Evolutionary conservation across 2,113 vertebrate species (phyloP).

Genomic region (Synodontis membranacea): DNA sequence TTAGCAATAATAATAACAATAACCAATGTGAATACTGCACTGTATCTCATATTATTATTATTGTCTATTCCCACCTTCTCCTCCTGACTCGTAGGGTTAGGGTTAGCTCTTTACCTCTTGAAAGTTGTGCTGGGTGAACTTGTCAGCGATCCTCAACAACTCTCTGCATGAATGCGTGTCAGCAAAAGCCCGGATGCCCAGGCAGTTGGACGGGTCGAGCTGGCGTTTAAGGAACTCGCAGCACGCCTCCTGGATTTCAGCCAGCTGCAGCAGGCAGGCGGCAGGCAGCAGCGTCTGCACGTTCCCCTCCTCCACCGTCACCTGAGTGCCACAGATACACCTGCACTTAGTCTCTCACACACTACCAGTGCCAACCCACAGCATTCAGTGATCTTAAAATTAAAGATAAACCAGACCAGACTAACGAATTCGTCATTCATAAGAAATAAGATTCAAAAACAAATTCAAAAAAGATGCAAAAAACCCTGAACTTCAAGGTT

Average conservation of each 20-base stretch:
- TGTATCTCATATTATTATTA: neutral
- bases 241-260: conserved; percentile 98
- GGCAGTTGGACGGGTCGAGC: conserved; percentile 95
- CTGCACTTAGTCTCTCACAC: neutral
- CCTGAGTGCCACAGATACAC: conserved; percentile 61
- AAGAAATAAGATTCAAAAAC: neutral
- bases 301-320: conserved; percentile 97
- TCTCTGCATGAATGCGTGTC: conserved; percentile 98
- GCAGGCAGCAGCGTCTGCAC: conserved; percentile 96
- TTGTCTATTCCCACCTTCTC: neutral
- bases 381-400: neutral
- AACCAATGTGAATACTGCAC: neutral
- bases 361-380: neutral
- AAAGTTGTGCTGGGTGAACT: conserved; percentile 99
- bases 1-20: neutral
- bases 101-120: conserved; percentile 84
- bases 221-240: conserved; percentile 98
- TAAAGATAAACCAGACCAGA: neutral
- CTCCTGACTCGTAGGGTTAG: neutral
- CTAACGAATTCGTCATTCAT: neutral
- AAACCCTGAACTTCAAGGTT: neutral
- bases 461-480: too few species aligned
- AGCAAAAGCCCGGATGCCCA: conserved; percentile 96
- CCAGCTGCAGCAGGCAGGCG: conserved; percentile 95
- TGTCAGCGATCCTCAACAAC: conserved; percentile 94